Evolutionary conservation across 1,140 invertebrate species (phyloP).

Genomic region (Ips nitidus): DNA sequence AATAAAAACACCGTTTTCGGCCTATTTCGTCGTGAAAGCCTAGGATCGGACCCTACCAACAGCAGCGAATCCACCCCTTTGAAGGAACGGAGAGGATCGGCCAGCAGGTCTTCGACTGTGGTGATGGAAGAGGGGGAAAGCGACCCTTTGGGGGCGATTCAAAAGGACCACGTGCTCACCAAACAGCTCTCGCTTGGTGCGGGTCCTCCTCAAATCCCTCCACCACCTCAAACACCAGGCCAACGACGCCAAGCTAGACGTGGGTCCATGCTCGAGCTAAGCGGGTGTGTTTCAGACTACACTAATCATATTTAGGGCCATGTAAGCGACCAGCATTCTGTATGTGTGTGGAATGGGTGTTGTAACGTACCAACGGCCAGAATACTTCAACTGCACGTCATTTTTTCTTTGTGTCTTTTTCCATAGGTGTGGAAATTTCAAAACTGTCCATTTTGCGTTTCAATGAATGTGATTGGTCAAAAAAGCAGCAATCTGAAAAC

Average conservation of each 20-base stretch:
- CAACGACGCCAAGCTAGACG: slow-evolving; percentile 64
- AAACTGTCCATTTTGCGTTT: too few species aligned
- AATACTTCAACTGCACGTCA: neutral
- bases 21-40: slow-evolving; percentile 68
- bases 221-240: slow-evolving; percentile 54
- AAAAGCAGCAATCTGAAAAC: too few species aligned
- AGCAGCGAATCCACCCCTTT: slow-evolving; percentile 53
- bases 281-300: slow-evolving; percentile 59
- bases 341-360: slow-evolving; percentile 31
- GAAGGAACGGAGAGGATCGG: slow-evolving; percentile 49
- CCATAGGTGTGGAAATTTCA: too few species aligned
- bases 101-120: slow-evolving; percentile 54
- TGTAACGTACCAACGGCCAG: slow-evolving; percentile 10
- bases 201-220: slow-evolving; percentile 37
- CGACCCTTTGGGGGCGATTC: slow-evolving; percentile 59
- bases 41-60: slow-evolving; percentile 56
- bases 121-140: slow-evolving; percentile 58
- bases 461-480: too few species aligned
- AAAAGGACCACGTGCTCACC: slow-evolving; percentile 54
- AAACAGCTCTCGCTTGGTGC: slow-evolving; percentile 10
- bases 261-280: slow-evolving; percentile 69
- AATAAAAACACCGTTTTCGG: slow-evolving; percentile 71
- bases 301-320: slow-evolving; percentile 45
- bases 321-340: slow-evolving; percentile 33
- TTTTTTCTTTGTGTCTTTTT: too few species aligned